Conservation (phyloP, 2,888 invertebrate genomes). For the Cancer borealis region DNA sequence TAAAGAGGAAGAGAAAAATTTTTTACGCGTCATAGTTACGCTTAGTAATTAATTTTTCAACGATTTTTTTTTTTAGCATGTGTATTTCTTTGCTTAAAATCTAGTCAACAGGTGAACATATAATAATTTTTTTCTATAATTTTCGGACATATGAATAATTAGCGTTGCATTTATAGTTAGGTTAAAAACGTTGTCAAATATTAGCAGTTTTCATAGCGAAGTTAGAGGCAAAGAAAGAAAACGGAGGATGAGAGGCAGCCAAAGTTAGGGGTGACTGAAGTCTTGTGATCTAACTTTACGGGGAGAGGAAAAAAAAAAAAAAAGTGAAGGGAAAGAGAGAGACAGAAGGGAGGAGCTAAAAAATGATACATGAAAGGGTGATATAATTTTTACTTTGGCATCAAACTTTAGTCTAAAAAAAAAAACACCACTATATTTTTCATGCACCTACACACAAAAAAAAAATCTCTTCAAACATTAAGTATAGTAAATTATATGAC, state of each 20-base stretch:
- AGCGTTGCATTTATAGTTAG: constrained; percentile 38
- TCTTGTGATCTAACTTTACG: not conserved
- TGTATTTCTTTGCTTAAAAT: not conserved
- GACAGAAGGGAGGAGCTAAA: not conserved
- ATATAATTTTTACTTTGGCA: not conserved
- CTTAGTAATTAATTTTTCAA: not conserved
- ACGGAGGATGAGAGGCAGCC: not conserved
- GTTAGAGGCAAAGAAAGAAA: not conserved
- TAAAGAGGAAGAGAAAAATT: not conserved
- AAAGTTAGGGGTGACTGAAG: not conserved
- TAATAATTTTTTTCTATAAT: not conserved
- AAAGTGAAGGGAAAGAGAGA: not conserved
- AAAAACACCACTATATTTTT: too few relatives aligned
- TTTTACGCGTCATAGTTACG: not conserved
- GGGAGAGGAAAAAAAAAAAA: too few relatives aligned
- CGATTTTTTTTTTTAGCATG: not conserved
- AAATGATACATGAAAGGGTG: not conserved
- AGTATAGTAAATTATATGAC: too few relatives aligned
- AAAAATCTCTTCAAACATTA: too few relatives aligned
- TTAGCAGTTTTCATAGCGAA: too few relatives aligned
- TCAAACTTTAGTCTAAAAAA: too few relatives aligned
- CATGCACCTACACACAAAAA: too few relatives aligned
- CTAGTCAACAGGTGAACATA: not conserved
- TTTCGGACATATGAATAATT: not conserved
- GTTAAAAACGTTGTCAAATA: too few relatives aligned